Evolutionary conservation across 2,113 vertebrate species (phyloP).

Genomic region (Microtus montanus): DNA sequence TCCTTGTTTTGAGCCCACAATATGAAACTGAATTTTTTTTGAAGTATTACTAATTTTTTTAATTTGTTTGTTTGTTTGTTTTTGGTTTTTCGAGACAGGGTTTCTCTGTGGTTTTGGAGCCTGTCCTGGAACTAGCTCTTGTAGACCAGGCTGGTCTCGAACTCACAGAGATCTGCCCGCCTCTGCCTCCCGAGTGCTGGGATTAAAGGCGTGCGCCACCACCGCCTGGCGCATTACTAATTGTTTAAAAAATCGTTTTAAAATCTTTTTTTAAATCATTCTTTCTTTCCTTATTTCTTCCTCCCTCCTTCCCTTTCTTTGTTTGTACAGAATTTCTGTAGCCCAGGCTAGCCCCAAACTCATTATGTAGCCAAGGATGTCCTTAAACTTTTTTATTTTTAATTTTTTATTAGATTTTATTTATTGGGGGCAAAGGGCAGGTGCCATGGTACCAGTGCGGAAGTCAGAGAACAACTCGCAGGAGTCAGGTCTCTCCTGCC

Average conservation of each 20-base stretch:
- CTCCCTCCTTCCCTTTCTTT: neutral
- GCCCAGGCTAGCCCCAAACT: neutral
- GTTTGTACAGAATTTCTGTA: neutral
- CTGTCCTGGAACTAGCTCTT: too few species aligned
- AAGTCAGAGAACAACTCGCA: too few species aligned
- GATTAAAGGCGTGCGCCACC: too few species aligned
- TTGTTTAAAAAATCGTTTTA: neutral
- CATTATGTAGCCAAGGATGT: neutral
- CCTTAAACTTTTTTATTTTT: neutral
- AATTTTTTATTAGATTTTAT: neutral
- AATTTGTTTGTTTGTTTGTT: too few species aligned
- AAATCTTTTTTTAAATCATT: neutral
- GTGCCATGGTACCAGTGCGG: too few species aligned
- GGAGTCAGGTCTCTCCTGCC: neutral
- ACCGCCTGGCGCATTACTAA: neutral
- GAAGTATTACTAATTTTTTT: neutral
- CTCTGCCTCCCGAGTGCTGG: too few species aligned
- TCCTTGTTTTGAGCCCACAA: neutral
- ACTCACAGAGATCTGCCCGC: too few species aligned
- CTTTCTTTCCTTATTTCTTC: neutral
- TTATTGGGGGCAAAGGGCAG: neutral
- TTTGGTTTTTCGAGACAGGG: too few species aligned
- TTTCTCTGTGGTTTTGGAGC: too few species aligned
- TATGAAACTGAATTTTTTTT: neutral
- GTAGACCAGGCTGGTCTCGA: too few species aligned